Base-by-base conservation (phyloP, 2,113 vertebrate genomes). In the Paedocypris sp. region DNA sequence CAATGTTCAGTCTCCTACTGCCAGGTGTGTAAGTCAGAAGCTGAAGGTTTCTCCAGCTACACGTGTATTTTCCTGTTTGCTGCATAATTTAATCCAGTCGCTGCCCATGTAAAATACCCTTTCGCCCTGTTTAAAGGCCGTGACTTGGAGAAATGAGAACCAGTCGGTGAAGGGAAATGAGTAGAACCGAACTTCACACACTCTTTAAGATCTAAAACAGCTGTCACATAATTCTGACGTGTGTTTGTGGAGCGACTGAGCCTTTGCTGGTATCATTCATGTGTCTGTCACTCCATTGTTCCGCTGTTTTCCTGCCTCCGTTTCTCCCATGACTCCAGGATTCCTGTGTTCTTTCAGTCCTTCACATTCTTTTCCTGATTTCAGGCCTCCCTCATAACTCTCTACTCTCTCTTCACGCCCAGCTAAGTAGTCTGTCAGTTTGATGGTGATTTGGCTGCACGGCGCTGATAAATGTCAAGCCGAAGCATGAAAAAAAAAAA, bases 131-230 rank as follows among this genome's bases (percentile, higher is more conserved):
- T 57, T 36, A 39, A 36, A 57, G 2, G 26, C 16, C 39, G 42
- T 57, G 39, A 43, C 42, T 57, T 43, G 15, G 11, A 57, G 38
- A 31, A 18, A 20, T 43, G 53, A 39, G 25, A 42, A 3, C 4
- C 6, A 20, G 53, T 39, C 53, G 43, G 12, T n/a, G 43, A 57
- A 43, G 18, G 15, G 16, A 57, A 57, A 18, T 19, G 53, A 39
- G 53, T 43, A 57, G 16, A 43, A 42, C 53, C 31, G 53, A 57
- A 57, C 29, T 57, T 57, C 53, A 43, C 38, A 57, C 38, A 43
- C 38, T 43, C 16, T 43, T 57, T 29, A 57, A 43, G 26, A 31
- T 16, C 39, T 42, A 18, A 43, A 20, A 6, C 53, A 57, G 53
- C 53, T 57, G 53, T 57, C 53, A 31, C 38, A 29, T 31, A 57